Evolutionary conservation across 2,797 vertebrate genomes (phyloP).

Genomic region (Mallotus villosus): DNA sequence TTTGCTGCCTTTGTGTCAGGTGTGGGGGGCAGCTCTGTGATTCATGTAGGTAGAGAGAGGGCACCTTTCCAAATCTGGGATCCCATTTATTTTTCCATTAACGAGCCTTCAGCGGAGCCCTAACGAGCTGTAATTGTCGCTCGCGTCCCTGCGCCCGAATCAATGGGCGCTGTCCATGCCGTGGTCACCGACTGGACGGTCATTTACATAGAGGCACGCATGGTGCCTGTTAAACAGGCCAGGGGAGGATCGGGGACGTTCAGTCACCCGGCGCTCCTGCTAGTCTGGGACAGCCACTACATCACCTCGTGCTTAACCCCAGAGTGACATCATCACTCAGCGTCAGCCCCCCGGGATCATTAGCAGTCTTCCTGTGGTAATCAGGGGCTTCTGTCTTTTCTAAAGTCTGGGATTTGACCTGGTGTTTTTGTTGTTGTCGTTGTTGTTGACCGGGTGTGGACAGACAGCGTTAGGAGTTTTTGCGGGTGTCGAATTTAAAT

Average conservation of each 20-base stretch:
- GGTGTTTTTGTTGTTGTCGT: background rate
- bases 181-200: slow-evolving; percentile 32
- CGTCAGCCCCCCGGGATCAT: slow-evolving; percentile 34
- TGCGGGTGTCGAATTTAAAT: background rate
- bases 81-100: slow-evolving; percentile 71
- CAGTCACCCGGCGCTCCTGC: slow-evolving; percentile 2
- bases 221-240: background rate
- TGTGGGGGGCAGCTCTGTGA: slow-evolving; percentile 39
- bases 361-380: slow-evolving; percentile 28
- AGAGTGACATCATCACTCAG: slow-evolving; percentile 47
- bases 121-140: slow-evolving; percentile 72
- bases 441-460: background rate
- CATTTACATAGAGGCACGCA: slow-evolving; percentile 41
- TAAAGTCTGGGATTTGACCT: slow-evolving; percentile 17
- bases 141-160: slow-evolving; percentile 38
- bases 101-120: slow-evolving; percentile 72
- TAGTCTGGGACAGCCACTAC: slow-evolving; percentile 15
- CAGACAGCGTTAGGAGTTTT: background rate
- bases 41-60: slow-evolving; percentile 55
- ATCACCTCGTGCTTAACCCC: slow-evolving; percentile 39
- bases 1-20: slow-evolving; percentile 24
- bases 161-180: slow-evolving; percentile 52
- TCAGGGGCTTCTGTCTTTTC: slow-evolving; percentile 29
- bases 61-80: slow-evolving; percentile 53
- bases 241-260: slow-evolving; percentile 28